Conservation (phyloP, 2,888 invertebrate species). For the Meteorus cinctellus region DNA sequence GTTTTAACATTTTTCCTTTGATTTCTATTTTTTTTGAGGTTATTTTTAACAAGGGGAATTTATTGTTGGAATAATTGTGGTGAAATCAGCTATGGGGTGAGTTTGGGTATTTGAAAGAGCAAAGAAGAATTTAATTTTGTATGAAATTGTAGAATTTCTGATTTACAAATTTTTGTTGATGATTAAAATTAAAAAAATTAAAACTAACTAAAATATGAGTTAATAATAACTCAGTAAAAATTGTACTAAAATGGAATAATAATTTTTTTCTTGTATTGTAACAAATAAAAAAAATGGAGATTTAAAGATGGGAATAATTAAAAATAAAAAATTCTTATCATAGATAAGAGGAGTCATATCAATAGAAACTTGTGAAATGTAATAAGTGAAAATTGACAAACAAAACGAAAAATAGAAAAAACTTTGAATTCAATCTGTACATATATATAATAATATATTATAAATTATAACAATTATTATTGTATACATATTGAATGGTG, state of each 20-base stretch:
- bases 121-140: too few relatives aligned
- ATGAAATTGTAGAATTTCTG: too few relatives aligned
- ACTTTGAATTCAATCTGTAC: background rate
- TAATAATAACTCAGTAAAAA: background rate
- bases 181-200: background rate
- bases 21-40: background rate
- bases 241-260: background rate
- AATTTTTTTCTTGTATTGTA: too few relatives aligned
- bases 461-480: background rate
- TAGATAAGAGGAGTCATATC: background rate
- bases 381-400: background rate
- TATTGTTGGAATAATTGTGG: too few relatives aligned
- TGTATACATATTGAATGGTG: background rate
- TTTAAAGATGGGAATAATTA: background rate
- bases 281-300: background rate
- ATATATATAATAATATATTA: background rate
- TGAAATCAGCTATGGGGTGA: too few relatives aligned
- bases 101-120: too few relatives aligned
- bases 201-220: background rate
- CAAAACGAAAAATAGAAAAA: background rate
- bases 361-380: background rate
- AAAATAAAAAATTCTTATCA: background rate
- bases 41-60: too few relatives aligned
- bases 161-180: too few relatives aligned
- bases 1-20: too few relatives aligned